phyloP scores from a whole-genome alignment of 92 coral and sea anemone genomes.

The Epizoanthus illoricatus region DNA sequence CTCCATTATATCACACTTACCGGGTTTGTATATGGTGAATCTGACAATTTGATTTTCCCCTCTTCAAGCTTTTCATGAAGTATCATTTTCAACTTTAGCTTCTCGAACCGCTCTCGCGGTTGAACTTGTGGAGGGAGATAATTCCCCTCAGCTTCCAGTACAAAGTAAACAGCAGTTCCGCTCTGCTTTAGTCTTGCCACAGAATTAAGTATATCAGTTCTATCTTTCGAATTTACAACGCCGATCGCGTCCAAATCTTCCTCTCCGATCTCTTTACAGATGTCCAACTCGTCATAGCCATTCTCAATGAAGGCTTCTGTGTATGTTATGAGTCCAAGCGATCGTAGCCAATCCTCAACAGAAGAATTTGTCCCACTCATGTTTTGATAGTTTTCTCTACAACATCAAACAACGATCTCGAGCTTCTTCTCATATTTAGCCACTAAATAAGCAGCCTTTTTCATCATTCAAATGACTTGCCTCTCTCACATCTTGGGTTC shows the following conservation, averaged over 20 bases:
- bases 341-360: constrained; percentile 99
- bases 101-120: constrained; percentile 75
- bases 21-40: constrained; percentile 74
- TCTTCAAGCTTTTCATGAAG: constrained; percentile 76
- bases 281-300: constrained; percentile 97
- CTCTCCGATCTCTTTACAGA: constrained; percentile 96
- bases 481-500: background rate
- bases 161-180: constrained; percentile 95
- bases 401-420: constrained; percentile 29
- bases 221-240: constrained; percentile 81
- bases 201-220: constrained; percentile 87
- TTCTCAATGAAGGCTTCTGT: constrained; percentile 96
- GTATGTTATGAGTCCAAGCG: constrained; percentile 86
- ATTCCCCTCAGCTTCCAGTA: constrained; percentile 65
- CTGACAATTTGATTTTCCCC: constrained; percentile 72
- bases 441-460: constrained; percentile 22
- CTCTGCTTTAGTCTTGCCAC: constrained; percentile 75
- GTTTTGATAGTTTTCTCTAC: constrained; percentile 8
- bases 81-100: constrained; percentile 68
- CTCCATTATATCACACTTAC: constrained; percentile 53
- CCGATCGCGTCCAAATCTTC: constrained; percentile 99
- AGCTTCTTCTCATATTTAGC: constrained; percentile 37
- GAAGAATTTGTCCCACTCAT: constrained; percentile 18
- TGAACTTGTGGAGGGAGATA: constrained; percentile 58
- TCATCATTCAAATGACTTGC: constrained; percentile 13